These are phyloP conservation scores for Trichogramma dendrolimi DNA, from an alignment of 2,888 invertebrate species.

Conservation along the genomic window DNA sequence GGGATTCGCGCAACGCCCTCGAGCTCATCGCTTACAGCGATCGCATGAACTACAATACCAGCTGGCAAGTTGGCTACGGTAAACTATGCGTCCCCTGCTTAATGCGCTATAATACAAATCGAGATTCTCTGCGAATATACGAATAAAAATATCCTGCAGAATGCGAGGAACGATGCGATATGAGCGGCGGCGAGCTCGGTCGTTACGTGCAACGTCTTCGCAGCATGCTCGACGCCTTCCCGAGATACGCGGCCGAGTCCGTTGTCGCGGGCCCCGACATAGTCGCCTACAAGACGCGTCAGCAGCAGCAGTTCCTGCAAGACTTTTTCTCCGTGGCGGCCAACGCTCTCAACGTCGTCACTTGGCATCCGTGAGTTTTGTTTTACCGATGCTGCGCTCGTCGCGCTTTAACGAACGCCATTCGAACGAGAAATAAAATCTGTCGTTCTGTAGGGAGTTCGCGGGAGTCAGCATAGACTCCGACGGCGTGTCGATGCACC, in stretches of 20 bases:
- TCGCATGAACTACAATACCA: conserved; percentile 61
- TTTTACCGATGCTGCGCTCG: background rate
- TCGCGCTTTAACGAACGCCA: background rate
- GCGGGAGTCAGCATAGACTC: conserved; percentile 35
- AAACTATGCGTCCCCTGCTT: conserved; percentile 28
- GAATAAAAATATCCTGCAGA: conserved; percentile 34
- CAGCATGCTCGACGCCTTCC: conserved; percentile 64
- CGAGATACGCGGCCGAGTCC: conserved; percentile 46
- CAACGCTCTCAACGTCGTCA: conserved; percentile 62
- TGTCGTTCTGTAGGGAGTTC: conserved; percentile 33
- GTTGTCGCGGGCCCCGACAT: conserved; percentile 52
- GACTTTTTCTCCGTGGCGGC: conserved; percentile 53
- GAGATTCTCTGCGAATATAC: background rate
- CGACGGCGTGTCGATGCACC: conserved; percentile 36
- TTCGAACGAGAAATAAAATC: background rate
- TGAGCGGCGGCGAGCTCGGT: conserved; percentile 45
- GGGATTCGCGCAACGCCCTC: conserved; percentile 67
- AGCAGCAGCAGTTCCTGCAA: conserved; percentile 47
- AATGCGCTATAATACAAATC: too few species aligned
- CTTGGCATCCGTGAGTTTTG: conserved; percentile 70
- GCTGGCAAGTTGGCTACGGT: conserved; percentile 75
- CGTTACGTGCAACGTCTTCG: conserved; percentile 53
- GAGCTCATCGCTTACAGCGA: conserved; percentile 67
- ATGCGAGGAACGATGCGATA: conserved; percentile 43
- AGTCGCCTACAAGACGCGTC: conserved; percentile 40